phyloP scores from a whole-genome alignment of 2,797 vertebrate species.

The Coregonus sp. region DNA sequence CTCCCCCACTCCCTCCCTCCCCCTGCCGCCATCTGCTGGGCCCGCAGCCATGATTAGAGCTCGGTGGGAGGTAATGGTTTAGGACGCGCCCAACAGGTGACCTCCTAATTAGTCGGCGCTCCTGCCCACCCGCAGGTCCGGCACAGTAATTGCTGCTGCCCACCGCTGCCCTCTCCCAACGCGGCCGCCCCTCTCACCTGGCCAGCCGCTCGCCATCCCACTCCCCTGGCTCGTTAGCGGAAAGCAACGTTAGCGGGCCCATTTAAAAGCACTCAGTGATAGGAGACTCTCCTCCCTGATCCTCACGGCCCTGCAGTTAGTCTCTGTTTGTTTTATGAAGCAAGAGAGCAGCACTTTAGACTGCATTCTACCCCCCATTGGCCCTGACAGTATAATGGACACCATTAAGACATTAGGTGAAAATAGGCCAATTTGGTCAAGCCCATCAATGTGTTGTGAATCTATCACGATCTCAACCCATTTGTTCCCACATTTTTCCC shows the following conservation, averaged over 20 bases:
- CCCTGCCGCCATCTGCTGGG: slow-evolving; percentile 19
- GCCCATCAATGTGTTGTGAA: slow-evolving; percentile 4
- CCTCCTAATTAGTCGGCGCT: slow-evolving; percentile 23
- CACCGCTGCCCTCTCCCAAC: neutral
- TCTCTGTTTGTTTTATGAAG: slow-evolving; percentile 40
- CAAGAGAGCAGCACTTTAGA: slow-evolving; percentile 5
- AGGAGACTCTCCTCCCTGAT: slow-evolving; percentile 13
- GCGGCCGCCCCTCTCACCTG: neutral
- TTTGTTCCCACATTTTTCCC: too few species aligned
- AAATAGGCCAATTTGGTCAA: neutral
- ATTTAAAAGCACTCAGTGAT: slow-evolving; percentile 56
- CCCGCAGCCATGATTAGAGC: slow-evolving; percentile 53
- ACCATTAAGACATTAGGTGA: neutral
- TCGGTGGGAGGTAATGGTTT: slow-evolving; percentile 15
- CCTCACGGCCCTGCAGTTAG: slow-evolving; percentile 14
- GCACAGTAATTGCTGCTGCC: neutral
- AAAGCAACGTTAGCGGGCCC: slow-evolving; percentile 6
- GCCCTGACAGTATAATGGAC: neutral
- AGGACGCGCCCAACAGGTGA: slow-evolving; percentile 15
- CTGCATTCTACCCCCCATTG: neutral
- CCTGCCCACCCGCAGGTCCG: neutral
- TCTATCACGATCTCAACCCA: neutral
- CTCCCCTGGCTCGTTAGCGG: slow-evolving; percentile 56
- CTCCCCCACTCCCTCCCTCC: neutral
- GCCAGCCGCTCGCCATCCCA: neutral